Evolutionary conservation across 2,113 vertebrate genomes (phyloP).

Genomic region (Carassius auratus): DNA sequence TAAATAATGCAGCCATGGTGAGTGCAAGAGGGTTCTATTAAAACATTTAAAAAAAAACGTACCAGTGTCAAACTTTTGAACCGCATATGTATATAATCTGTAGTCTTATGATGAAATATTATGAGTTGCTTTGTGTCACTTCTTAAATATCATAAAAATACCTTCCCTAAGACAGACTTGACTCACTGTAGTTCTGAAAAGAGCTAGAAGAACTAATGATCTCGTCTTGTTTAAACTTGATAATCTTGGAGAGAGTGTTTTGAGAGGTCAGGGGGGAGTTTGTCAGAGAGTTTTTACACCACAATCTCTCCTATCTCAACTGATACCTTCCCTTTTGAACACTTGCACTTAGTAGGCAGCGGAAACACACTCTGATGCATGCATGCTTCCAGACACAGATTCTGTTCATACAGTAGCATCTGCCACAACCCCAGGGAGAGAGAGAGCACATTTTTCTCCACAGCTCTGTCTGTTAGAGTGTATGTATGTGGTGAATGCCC

Average conservation of each 20-base stretch:
- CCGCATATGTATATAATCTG: no score
- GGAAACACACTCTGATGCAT: neutral
- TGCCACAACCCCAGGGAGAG: neutral
- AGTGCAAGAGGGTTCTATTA: no score
- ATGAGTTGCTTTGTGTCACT: no score
- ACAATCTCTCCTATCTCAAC: neutral
- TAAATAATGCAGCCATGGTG: no score
- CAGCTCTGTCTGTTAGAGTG: slow-evolving; percentile 58
- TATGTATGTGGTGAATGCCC: neutral
- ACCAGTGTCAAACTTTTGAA: no score
- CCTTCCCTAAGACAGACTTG: neutral
- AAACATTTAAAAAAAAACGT: no score
- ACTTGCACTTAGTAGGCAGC: neutral
- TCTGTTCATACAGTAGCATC: neutral
- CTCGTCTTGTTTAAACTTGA: neutral
- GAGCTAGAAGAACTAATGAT: neutral
- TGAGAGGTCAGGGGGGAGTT: neutral
- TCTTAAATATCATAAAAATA: neutral
- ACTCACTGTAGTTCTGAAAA: neutral
- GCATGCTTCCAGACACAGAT: neutral
- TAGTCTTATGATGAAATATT: no score
- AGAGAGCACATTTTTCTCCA: slow-evolving; percentile 48
- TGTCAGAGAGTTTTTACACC: slow-evolving; percentile 7
- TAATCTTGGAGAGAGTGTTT: neutral
- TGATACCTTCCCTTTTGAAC: slow-evolving; percentile 9